Evolutionary conservation across 2,113 vertebrate species (phyloP).

Genomic region (Meriones unguiculatus): DNA sequence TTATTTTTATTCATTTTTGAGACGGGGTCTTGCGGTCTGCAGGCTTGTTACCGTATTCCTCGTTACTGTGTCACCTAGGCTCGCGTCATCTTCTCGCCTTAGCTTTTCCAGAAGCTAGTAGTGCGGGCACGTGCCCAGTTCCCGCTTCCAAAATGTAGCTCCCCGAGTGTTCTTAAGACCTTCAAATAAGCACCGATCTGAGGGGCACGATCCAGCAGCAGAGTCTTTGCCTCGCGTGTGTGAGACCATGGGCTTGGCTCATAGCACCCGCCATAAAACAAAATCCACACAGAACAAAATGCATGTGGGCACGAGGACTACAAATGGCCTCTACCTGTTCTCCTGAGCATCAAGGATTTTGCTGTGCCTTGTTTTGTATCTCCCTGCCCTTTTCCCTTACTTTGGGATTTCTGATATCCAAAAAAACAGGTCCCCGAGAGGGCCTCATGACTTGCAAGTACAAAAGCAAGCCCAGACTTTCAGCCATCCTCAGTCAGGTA

Average conservation of each 20-base stretch:
- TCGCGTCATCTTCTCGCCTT: background rate
- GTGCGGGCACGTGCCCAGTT: background rate
- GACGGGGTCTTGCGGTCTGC: background rate
- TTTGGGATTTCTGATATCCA: background rate
- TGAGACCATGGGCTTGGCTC: background rate
- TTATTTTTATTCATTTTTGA: background rate
- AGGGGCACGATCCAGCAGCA: background rate
- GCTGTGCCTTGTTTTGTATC: background rate
- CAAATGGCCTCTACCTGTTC: background rate
- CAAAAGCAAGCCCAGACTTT: background rate
- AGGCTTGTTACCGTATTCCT: background rate
- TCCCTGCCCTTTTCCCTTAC: background rate
- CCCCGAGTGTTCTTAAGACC: background rate
- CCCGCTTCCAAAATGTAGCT: background rate
- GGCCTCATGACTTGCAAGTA: background rate
- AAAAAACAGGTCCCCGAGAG: background rate
- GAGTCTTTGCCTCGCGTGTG: background rate
- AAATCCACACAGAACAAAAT: background rate
- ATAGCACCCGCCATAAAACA: background rate
- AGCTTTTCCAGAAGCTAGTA: background rate
- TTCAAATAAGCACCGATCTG: background rate
- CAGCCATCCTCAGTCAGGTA: background rate
- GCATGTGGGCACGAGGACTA: background rate
- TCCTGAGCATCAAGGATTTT: background rate
- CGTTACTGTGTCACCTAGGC: background rate